Evolutionary conservation across 1,140 invertebrate genomes (phyloP).

Genomic region (Dendroctonus ponderosae): DNA sequence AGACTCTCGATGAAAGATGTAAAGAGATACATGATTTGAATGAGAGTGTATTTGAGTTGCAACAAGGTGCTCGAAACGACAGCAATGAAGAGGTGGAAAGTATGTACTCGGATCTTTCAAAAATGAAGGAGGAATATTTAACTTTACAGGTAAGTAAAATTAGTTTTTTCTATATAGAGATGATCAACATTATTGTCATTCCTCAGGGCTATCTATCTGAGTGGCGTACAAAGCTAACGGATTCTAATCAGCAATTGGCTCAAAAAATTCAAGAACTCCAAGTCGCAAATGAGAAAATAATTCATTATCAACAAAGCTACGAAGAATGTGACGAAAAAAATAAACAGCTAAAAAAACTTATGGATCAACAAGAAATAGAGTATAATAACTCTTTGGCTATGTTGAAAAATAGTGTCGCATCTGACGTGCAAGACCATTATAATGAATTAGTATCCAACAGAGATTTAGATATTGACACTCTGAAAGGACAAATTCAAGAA

Average conservation of each 20-base stretch:
- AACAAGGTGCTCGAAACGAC: no score
- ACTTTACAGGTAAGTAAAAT: slow-evolving; percentile 21
- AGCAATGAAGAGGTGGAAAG: no score
- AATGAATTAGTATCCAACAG: slow-evolving; percentile 39
- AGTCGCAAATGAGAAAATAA: slow-evolving; percentile 29
- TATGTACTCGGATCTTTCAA: no score
- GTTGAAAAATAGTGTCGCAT: slow-evolving; percentile 31
- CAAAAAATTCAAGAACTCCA: slow-evolving; percentile 30
- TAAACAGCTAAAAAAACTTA: slow-evolving; percentile 21
- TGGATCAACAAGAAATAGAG: slow-evolving; percentile 37
- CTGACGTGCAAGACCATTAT: slow-evolving; percentile 38
- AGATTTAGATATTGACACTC: slow-evolving; percentile 37
- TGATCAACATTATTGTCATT: neutral
- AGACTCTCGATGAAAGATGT: no score
- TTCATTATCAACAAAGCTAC: slow-evolving; percentile 30
- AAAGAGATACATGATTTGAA: no score
- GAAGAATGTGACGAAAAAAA: slow-evolving; percentile 30
- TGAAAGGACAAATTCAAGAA: slow-evolving; percentile 30
- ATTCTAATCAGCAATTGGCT: slow-evolving; percentile 17
- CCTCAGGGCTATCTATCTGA: slow-evolving; percentile 20
- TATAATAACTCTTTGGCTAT: slow-evolving; percentile 30
- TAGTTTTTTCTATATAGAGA: neutral
- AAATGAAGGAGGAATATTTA: slow-evolving; percentile 26
- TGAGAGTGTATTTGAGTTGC: no score
- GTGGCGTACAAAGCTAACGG: slow-evolving; percentile 21